Evolutionary conservation across 2,113 vertebrate species (phyloP), one percentile per base, ranked within the genome.

Genomic region (Ascaphus truei): DNA sequence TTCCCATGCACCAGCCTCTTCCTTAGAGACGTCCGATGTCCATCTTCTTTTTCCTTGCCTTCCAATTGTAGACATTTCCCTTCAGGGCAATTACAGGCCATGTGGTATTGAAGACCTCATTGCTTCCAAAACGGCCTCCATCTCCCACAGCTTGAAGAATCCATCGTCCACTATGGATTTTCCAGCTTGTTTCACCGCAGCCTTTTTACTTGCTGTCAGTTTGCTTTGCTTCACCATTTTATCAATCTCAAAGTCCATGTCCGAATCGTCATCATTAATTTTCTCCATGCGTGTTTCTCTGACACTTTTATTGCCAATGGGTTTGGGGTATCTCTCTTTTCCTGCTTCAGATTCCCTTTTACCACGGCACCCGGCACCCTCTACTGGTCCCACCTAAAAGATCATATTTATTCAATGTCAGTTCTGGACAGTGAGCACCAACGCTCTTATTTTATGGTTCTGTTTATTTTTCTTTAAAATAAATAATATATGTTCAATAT

Each of bases 91-190:
- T n/a, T n/a, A n/a, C n/a, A n/a, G n/a, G n/a, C n/a, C n/a, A n/a
- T n/a, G n/a, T n/a, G n/a, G n/a, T n/a, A n/a, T n/a, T n/a, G n/a
- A n/a, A n/a, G n/a, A n/a, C n/a, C n/a, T n/a, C n/a, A n/a, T 81
- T 10, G 89, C 84, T 63, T 97, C 93, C 68, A 98, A 80, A 81
- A 94, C 96, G 0, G 84, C 82, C 80, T 99, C 96, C 96, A 98
- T 98, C 63, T 99, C 94, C 18, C 92, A 86, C 2, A 99, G 79
- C 33, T 93, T 98, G 73, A 99, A 99, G 81, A 99, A 99, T 16
- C 82, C 84, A 72, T 99, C 95, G 43, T 98, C 97, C 51, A 98
- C 91, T 37, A 89, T 37, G 15, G 95, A 97, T 29, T 74, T 84
- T 69, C 84, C 77, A 66, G 30, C 82, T 16, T 3, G 51, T 73